Evolutionary conservation across 2,888 invertebrate species (phyloP).

Genomic region (Melinaea marsaeus): DNA sequence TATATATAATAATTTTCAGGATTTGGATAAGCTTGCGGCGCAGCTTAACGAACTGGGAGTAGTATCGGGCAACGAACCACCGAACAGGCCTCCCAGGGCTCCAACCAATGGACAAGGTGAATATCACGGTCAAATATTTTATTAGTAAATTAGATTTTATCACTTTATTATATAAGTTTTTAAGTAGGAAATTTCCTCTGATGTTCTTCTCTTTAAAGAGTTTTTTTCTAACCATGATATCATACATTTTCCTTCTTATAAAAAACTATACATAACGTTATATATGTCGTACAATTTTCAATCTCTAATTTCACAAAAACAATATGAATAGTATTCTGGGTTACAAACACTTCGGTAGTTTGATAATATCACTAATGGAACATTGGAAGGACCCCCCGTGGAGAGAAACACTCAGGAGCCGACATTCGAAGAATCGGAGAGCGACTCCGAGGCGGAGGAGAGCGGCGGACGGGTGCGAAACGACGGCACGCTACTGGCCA

Average conservation of each 20-base stretch:
- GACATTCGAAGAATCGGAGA: slow-evolving; percentile 85
- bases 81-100: slow-evolving; percentile 67
- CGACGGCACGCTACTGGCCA: slow-evolving; percentile 96
- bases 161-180: too few species aligned
- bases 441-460: slow-evolving; percentile 90
- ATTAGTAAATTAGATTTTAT: background rate
- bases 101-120: slow-evolving; percentile 72
- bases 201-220: too few species aligned
- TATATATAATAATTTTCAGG: slow-evolving; percentile 77
- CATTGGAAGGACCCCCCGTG: slow-evolving; percentile 63
- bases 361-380: too few species aligned
- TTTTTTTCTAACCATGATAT: too few species aligned
- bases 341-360: too few species aligned
- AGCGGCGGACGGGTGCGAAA: slow-evolving; percentile 88
- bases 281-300: too few species aligned
- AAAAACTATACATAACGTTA: too few species aligned
- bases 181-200: too few species aligned
- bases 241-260: too few species aligned
- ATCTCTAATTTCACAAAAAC: too few species aligned
- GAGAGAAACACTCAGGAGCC: slow-evolving; percentile 80
- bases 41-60: slow-evolving; percentile 96
- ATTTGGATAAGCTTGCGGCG: slow-evolving; percentile 96
- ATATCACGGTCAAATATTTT: background rate
- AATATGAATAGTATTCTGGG: too few species aligned
- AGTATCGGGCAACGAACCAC: slow-evolving; percentile 85